Evolutionary conservation across 2,113 vertebrate genomes (phyloP).

Genomic region (Glareola pratincola): DNA sequence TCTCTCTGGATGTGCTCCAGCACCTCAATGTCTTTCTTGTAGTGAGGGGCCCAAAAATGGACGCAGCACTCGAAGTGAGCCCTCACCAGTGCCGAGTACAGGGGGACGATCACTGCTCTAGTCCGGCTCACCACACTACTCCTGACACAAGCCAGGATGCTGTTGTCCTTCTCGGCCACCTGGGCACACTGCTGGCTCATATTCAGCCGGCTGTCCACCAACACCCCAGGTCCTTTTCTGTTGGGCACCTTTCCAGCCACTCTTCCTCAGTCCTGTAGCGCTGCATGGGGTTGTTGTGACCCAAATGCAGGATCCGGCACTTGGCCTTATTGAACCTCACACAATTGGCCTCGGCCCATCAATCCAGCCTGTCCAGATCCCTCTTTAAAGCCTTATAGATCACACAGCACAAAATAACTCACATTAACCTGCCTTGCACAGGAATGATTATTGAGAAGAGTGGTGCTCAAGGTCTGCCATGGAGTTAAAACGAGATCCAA

Average conservation of each 20-base stretch:
- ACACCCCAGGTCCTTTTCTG: too few relatives aligned
- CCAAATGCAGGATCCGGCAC: background rate
- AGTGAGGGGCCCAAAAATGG: background rate
- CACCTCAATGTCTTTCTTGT: background rate
- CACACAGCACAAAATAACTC: background rate
- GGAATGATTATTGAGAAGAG: background rate
- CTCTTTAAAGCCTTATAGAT: background rate
- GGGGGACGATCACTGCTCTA: too few relatives aligned
- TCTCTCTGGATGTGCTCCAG: background rate
- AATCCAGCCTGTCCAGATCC: background rate
- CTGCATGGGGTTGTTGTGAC: background rate
- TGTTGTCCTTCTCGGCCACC: too few relatives aligned
- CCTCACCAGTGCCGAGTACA: too few relatives aligned
- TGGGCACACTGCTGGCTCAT: too few relatives aligned
- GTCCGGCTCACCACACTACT: too few relatives aligned
- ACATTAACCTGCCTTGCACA: background rate
- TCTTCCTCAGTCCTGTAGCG: too few relatives aligned
- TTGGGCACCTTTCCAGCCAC: too few relatives aligned
- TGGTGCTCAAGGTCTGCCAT: background rate
- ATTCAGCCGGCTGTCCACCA: too few relatives aligned
- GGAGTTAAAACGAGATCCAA: background rate
- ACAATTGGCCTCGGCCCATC: background rate
- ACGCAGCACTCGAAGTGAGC: too few relatives aligned
- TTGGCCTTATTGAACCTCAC: background rate
- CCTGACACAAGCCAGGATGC: too few relatives aligned